Evolutionary conservation across 2,113 vertebrate genomes (phyloP).

Genomic region (Bothrops jararaca): DNA sequence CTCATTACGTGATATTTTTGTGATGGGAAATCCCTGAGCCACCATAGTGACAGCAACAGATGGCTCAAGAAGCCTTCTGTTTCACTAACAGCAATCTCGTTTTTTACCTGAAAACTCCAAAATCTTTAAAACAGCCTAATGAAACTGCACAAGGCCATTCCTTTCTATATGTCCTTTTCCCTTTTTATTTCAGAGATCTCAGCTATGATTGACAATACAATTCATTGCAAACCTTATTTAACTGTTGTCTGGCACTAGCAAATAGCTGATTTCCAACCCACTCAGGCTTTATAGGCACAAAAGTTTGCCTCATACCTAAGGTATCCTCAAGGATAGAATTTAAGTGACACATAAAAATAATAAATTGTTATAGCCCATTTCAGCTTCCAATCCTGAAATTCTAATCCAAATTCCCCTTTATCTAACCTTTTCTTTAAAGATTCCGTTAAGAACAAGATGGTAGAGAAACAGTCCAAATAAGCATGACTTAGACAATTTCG

Average conservation of each 20-base stretch:
- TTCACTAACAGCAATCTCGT: conserved; percentile 18
- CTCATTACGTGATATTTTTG: conserved; percentile 30
- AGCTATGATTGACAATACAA: neutral
- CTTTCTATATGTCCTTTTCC: neutral
- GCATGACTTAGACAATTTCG: neutral
- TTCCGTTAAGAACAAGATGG: neutral
- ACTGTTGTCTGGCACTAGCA: neutral
- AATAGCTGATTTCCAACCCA: neutral
- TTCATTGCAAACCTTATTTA: neutral
- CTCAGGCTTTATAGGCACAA: conserved; percentile 14
- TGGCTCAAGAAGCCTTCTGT: conserved; percentile 40
- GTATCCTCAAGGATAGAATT: neutral
- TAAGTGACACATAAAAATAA: neutral
- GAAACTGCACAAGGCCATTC: neutral
- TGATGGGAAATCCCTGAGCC: conserved; percentile 11
- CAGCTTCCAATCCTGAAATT: neutral
- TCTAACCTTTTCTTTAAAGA: neutral
- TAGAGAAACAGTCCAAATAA: neutral
- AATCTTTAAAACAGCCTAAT: conserved; percentile 2
- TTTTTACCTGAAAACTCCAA: neutral
- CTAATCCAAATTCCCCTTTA: neutral
- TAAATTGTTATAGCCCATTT: neutral
- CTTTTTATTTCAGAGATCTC: neutral
- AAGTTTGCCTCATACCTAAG: conserved; percentile 43
- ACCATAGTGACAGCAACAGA: conserved; percentile 40